These are phyloP conservation scores for Pterobdella sp. DNA, from an alignment of 2,888 invertebrate genomes.

Conservation along the genomic window DNA sequence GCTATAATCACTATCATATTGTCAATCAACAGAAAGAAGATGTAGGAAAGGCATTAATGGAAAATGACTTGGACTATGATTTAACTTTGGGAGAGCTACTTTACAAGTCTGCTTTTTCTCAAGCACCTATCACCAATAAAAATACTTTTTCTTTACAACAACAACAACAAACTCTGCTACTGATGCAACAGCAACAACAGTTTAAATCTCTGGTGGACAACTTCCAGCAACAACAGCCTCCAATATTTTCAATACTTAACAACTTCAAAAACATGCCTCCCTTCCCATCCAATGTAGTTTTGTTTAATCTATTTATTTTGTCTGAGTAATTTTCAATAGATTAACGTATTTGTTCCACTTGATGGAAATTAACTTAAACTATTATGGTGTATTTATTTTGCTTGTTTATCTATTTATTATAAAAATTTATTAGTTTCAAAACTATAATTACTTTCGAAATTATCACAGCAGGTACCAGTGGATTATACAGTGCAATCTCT, in stretches of 20 bases:
- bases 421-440: not conserved
- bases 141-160: not conserved
- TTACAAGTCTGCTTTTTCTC: conserved; percentile 19
- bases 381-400: no score
- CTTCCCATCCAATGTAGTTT: conserved; percentile 1
- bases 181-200: conserved; percentile 6
- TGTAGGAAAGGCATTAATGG: conserved; percentile 21
- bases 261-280: conserved; percentile 8
- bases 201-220: conserved; percentile 18
- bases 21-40: conserved; percentile 19
- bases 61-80: conserved; percentile 25
- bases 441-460: not conserved
- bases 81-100: conserved; percentile 23
- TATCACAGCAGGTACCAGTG: conserved; percentile 11
- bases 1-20: not conserved
- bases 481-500: conserved; percentile 24
- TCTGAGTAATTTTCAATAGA: not conserved
- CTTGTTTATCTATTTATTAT: no score
- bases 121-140: conserved; percentile 9
- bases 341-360: not conserved
- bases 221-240: conserved; percentile 13
- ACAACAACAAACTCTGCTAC: conserved; percentile 3
- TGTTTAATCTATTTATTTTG: not conserved
- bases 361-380: not conserved
- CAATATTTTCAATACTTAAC: not conserved